Evolutionary conservation across 2,113 vertebrate genomes (phyloP), one percentile per base, ranked within the genome.

Genomic region (Poeciliopsis retropinna): DNA sequence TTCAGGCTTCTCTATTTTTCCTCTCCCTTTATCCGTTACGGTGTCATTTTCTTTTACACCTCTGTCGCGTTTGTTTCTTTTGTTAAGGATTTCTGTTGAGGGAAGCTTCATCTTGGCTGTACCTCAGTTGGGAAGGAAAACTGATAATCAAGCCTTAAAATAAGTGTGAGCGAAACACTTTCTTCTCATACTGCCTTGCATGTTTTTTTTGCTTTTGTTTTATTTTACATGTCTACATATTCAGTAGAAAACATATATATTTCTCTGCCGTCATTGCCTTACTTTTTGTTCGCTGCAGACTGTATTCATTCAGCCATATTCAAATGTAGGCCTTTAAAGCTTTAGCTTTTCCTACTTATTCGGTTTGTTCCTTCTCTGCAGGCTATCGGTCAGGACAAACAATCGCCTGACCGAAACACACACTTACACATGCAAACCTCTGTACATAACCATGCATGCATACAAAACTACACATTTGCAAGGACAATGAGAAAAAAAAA

Each of bases 221-320:
- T 76, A 81, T 85, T 84, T 90, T 87, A 57, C 89, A 85, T 89
- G 80, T 89, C 90, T 90, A 89, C 85, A 91, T 95, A 95, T 95
- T 91, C 94, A 93, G 92, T 95, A 90, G 85, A 91, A 75, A 90
- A 87, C 87, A 68, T 95, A 82, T 91, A 92, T 93, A 90, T 91
- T 90, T 92, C 87, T 87, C 93, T 92, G 92, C 90, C 87, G 93
- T 89, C 91, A 94, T 90, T 92, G 94, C 94, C 90, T 81, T 95
- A 86, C 89, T 85, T 90, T 92, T 85, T 93, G 91, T 89, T 37
- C 60, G 30, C 12, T 94, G 72, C 94, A 92, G 81, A 87, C 83
- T 89, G 81, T 89, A 85, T 85, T 72, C 80, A 81, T 86, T 91
- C 89, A 90, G 91, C 91, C 91, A 92, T 94, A 92, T 90, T 91